Base-by-base conservation (phyloP, 2,797 vertebrate genomes). In the Ctenopoma kingsleyae region DNA sequence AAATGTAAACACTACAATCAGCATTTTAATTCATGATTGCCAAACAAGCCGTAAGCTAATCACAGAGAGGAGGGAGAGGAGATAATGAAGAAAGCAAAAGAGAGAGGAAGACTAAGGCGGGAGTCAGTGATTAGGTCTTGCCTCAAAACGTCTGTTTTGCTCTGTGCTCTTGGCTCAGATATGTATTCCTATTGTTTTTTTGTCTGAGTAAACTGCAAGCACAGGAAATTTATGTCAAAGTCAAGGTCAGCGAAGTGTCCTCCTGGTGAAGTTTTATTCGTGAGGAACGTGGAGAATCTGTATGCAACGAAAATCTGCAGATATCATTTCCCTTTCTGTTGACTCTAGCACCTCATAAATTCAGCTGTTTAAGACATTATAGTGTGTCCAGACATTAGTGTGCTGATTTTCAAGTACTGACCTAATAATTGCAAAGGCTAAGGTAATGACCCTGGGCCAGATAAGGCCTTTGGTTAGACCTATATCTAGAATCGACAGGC, bases 41-140 rank as follows among this genome's bases (percentile, higher is more conserved):
- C 71, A 86, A 90, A 90, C 81, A 89, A 89, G 89, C 87, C 73
- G 80, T 83, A 50, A 91, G 89, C 86, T 89, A 89, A 82, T 92
- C 87, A 84, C 53, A 0, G 58, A 32, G 56, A 62, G 70, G 50
- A 57, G 60, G 58, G 68, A 62, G 68, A 72, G 64, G 67, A 81
- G 78, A 78, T 88, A 86, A 87, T 85, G 76, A 78, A 85, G 71
- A 76, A 82, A 80, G 76, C 72, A 32, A 69, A 52, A 50, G 61
- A 40, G 74, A 72, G 51, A 36, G 17, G 17, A 54, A 67, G 70
- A 70, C 38, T 23, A 17, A 51, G 63, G 66, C 75, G 75, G 73
- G 68, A 83, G 72, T 44, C 53, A 44, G 78, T 77, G 84, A 88
- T 88, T 87, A 76, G 77, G 72, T 82, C 57, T 75, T 36, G 64